phyloP scores from a whole-genome alignment of 2,888 invertebrate genomes.

The Teleiodes luculella region DNA sequence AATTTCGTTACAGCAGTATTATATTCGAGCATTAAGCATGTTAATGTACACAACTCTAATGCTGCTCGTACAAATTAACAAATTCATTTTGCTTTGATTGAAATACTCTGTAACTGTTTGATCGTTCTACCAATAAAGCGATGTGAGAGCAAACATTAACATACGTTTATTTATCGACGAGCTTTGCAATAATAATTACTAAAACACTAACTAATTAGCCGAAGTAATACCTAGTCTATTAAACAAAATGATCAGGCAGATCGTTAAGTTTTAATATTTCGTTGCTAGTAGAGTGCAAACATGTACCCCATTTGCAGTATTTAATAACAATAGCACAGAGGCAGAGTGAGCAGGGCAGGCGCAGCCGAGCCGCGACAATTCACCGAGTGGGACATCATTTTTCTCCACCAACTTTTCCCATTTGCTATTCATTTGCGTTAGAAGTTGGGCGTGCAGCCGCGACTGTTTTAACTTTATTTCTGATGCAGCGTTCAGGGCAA shows the following conservation, averaged over 20 bases:
- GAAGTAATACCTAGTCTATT: background rate
- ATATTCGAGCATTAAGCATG: too few species aligned
- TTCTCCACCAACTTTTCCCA: constrained; percentile 76
- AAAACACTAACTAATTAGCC: background rate
- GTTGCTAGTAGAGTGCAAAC: constrained; percentile 22
- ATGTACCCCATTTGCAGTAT: constrained; percentile 51
- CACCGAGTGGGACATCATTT: constrained; percentile 71
- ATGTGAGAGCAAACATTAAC: background rate
- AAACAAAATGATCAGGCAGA: background rate
- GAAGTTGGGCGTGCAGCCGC: constrained; percentile 75
- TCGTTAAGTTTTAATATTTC: constrained; percentile 5
- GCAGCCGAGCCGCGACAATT: constrained; percentile 18
- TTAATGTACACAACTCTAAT: too few species aligned
- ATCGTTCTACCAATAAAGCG: too few species aligned
- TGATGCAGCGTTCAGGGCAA: constrained; percentile 78
- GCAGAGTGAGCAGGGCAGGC: constrained; percentile 55
- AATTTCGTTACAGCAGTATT: too few species aligned
- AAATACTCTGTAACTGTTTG: too few species aligned
- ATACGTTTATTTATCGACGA: background rate
- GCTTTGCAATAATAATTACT: background rate
- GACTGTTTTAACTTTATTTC: constrained; percentile 79
- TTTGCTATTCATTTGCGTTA: constrained; percentile 79
- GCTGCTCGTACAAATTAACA: too few species aligned
- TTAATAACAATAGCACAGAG: constrained; percentile 57
- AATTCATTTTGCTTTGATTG: too few species aligned